Base-by-base conservation (phyloP, 2,797 vertebrate species). In the Ambastaia sidthimunki region DNA sequence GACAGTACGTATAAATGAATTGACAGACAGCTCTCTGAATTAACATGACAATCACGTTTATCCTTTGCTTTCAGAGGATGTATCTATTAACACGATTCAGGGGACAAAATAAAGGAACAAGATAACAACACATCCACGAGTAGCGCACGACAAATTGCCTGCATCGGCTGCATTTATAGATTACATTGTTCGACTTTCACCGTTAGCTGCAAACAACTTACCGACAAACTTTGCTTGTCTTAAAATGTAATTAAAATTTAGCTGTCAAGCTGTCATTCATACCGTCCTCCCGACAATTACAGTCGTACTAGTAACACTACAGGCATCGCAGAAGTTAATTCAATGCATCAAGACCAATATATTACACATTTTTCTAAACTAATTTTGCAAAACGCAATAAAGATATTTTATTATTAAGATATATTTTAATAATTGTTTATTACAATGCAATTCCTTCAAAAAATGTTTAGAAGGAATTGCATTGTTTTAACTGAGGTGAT, bases 41-140 rank as follows among this genome's bases (percentile, higher is more conserved):
- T 83, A 68, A 47, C 77, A 88, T 84, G 66, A 41, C 69, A 78
- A 66, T 84, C 87, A 88, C 86, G 84, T 84, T 84, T 81, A 63
- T 60, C 23, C 59, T 83, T 80, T 83, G 63, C 80, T 78, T 78
- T 73, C 77, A 76, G 70, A 80, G 82, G 81, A 85, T 83, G 84
- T 87, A 86, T 85, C 85, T 84, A 87, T 88, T 87, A 88, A 85
- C 82, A 85, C 82, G 83, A 66, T 85, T 84, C 69, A 71, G 69
- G n/a, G 72, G 73, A 83, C 75, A 82, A 84, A 82, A 82, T 82
- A 81, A 76, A 80, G 74, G 76, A 65, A 80, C 79, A 72, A 87
- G 86, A 86, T 85, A n/a, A n/a, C n/a, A 88, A 85, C 79, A 50
- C 71, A n/a, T 80, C 78, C 81, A 83, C 82, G 83, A 80, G 78